Base-by-base conservation (phyloP, 2,888 invertebrate species). In the Scrobipalpa atriplicella region DNA sequence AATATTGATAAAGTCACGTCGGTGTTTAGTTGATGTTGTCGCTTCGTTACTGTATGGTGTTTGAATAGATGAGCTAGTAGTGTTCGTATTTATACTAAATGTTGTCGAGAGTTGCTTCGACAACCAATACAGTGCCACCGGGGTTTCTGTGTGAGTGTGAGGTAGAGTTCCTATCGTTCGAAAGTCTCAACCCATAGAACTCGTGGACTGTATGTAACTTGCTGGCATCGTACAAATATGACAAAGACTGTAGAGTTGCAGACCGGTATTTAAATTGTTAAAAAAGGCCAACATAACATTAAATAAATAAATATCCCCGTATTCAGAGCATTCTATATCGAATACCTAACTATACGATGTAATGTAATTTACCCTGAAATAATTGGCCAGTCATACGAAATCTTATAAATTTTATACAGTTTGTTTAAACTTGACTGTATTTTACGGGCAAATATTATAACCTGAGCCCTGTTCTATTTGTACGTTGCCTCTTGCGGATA, bases 11-110 rank as follows among this genome's bases (percentile, higher is more conserved):
- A 67, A 62, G 64, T 66, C 68, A 65, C 82, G 74, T 90, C 77
- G 83, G 79, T 90, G 90, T 90, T 91, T 89, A 91, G 90, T 92
- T 89, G 87, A 82, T 90, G 91, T 90, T 89, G 89, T 90, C 77
- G 89, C 90, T 90, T 89, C 78, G 77, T 81, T 79, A 81, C 76
- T 84, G 81, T 85, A 78, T 79, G 75, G 80, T 86, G 83, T 86
- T 84, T 75, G 77, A n/a, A 76, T 90, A 89, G 85, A 79, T 81
- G 82, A 80, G 75, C 83, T 80, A 79, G 75, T 87, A 87, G 88
- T 84, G 79, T 81, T 81, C 78, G 78, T 84, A 81, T 78, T 80
- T 77, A 78, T 81, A 77, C 76, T 82, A 76, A 79, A 78, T 72
- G 76, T 76, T 68, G 78, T 80, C 76, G 76, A 73, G 73, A 71